Evolutionary conservation across 2,797 vertebrate species (phyloP), one percentile per base, ranked within the genome.

Genomic region (Dallia pectoralis): DNA sequence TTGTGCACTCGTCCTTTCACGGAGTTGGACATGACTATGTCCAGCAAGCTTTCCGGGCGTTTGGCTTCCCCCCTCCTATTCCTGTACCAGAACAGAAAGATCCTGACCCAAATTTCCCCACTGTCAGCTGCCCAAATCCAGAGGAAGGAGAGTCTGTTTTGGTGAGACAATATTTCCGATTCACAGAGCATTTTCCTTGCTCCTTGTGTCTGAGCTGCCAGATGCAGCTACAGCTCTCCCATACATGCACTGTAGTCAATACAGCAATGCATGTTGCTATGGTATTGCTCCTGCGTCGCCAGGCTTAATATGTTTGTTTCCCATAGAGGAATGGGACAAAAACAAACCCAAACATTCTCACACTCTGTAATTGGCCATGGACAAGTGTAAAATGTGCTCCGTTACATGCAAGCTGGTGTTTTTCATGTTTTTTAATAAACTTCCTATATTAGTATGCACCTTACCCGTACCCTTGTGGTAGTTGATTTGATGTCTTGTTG

Each of bases 1-100:
- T 98, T 53, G 94, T 99, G 18, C 97, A 99, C 36, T 96, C 96
- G 0, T 95, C 97, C 2, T 98, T 99, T 84, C 97, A 99, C 0
- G 97, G 97, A 0, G 97, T 99, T 0, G 97, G 96, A 9, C 96
- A 99, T 0, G 84, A 88, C 74, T 99, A 96, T 0, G 95, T 99
- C 65, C 96, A 95, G 85, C 59, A 90, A 87, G 96, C 97, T 66
- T 99, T 98, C 87, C 83, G 79, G 70, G 88, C 86, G 0, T 99
- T 99, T 19, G 95, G 95, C 4, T 95, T 99, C 29, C 76, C 89
- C 27, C 94, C 95, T 1, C 97, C 97, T 4, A 95, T 98, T 77
- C 93, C 97, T 1, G 97, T 99, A 9, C 97, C 94, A 0, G 96
- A 99, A 78, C 97, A 99, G 81, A 96, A 93, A 72, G 95, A 97